A percentile compares a stretch with the other conserved stretches of the same genome.
These are phyloP conservation scores for Pelecanus crispus DNA, from an alignment of 2,113 vertebrate species.

Conservation along the genomic window DNA sequence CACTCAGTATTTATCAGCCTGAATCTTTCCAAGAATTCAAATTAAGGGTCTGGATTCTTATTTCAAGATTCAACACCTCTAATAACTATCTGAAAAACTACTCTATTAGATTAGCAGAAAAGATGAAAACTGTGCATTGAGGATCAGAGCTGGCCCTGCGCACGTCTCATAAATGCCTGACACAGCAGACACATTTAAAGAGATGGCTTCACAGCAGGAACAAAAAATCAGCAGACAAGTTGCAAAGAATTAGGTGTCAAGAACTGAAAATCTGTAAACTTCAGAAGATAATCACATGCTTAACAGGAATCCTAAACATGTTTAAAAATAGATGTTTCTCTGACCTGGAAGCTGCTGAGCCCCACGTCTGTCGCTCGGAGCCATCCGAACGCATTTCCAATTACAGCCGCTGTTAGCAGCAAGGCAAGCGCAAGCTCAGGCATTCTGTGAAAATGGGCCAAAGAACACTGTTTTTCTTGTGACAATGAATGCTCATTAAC, in stretches of 20 bases:
- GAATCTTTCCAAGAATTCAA: neutral
- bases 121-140: neutral
- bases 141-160: neutral
- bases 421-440: neutral
- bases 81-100: neutral
- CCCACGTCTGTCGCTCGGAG: neutral
- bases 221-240: neutral
- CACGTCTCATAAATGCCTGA: accelerated
- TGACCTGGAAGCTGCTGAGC: neutral
- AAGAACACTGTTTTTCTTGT: neutral
- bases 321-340: neutral
- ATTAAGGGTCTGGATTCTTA: neutral
- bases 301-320: neutral
- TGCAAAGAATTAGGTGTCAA: neutral
- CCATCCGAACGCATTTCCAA: neutral
- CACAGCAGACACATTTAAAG: neutral
- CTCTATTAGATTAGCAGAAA: neutral
- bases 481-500: neutral
- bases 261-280: neutral
- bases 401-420: neutral
- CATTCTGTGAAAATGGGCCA: neutral
- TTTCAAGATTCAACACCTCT: neutral
- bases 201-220: neutral
- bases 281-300: neutral
- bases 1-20: neutral